Conservation (phyloP, 2,888 invertebrate species). For the Diaprepes abbreviatus region DNA sequence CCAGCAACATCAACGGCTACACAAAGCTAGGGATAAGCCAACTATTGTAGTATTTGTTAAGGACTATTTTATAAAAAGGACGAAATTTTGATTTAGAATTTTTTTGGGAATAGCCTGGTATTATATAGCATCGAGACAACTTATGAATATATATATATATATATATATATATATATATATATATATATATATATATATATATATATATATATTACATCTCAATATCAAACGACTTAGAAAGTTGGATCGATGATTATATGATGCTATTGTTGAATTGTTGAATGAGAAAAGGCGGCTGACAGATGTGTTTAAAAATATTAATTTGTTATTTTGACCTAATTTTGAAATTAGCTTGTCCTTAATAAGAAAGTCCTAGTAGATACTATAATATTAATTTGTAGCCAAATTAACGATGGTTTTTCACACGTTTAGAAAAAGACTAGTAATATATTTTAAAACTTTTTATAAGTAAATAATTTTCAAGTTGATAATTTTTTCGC, state of each 20-base stretch:
- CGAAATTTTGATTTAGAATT: slow-evolving; percentile 34
- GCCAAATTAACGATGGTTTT: slow-evolving; percentile 34
- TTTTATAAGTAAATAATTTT: background rate
- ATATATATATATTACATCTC: too few relatives aligned
- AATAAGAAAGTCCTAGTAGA: slow-evolving; percentile 39
- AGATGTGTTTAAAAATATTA: background rate
- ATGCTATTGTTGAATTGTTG: background rate
- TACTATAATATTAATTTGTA: slow-evolving; percentile 37
- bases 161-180: too few relatives aligned
- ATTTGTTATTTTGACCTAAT: slow-evolving; percentile 3
- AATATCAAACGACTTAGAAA: background rate
- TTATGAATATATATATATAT: too few relatives aligned
- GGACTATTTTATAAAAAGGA: slow-evolving; percentile 41
- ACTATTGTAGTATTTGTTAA: slow-evolving; percentile 48
- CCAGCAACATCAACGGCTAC: slow-evolving; percentile 37
- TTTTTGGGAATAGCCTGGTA: background rate
- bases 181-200: too few relatives aligned
- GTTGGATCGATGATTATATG: background rate
- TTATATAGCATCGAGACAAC: background rate
- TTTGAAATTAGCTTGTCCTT: slow-evolving; percentile 34
- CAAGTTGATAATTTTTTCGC: background rate
- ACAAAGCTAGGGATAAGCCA: slow-evolving; percentile 50
- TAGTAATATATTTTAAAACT: slow-evolving; percentile 17
- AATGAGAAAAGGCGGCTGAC: background rate
- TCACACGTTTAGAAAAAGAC: slow-evolving; percentile 20